phyloP scores from a whole-genome alignment of 2,113 vertebrate genomes.

The Esox niger region DNA sequence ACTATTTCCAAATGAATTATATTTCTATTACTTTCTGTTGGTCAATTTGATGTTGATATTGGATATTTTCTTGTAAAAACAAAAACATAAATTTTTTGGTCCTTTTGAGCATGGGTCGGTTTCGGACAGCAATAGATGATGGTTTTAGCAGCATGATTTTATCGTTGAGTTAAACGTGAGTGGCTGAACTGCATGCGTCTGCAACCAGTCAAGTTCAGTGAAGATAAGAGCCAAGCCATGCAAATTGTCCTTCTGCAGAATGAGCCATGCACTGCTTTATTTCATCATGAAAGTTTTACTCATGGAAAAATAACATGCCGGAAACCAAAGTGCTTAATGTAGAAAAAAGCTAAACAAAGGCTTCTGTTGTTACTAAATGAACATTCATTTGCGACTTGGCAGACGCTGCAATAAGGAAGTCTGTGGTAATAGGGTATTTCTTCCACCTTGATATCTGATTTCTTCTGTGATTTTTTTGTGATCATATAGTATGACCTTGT shows the following conservation, averaged over 20 bases:
- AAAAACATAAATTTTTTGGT: neutral
- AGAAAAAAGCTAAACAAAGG: constrained; percentile 33
- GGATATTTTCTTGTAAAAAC: constrained; percentile 7
- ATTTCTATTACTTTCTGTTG: neutral
- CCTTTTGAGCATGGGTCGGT: neutral
- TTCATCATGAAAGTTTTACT: constrained; percentile 69
- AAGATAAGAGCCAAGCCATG: constrained; percentile 44
- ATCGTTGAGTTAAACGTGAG: constrained; percentile 15
- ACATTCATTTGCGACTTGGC: constrained; percentile 66
- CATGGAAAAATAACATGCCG: constrained; percentile 64
- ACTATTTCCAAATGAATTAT: constrained; percentile 17
- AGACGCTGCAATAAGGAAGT: constrained; percentile 39
- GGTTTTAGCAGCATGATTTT: constrained; percentile 16
- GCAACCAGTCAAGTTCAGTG: constrained; percentile 38
- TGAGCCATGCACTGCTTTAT: constrained; percentile 51
- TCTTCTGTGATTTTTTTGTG: constrained; percentile 34
- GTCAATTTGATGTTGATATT: constrained; percentile 6
- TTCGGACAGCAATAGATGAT: constrained; percentile 8
- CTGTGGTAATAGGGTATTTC: constrained; percentile 55
- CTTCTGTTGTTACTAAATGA: constrained; percentile 68
- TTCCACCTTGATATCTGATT: constrained; percentile 44
- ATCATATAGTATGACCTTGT: constrained; percentile 34
- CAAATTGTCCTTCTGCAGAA: constrained; percentile 28
- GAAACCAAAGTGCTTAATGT: constrained; percentile 51
- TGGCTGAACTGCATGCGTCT: constrained; percentile 11